Base-by-base conservation (phyloP, 2,113 vertebrate genomes). In the Microtus pennsylvanicus region DNA sequence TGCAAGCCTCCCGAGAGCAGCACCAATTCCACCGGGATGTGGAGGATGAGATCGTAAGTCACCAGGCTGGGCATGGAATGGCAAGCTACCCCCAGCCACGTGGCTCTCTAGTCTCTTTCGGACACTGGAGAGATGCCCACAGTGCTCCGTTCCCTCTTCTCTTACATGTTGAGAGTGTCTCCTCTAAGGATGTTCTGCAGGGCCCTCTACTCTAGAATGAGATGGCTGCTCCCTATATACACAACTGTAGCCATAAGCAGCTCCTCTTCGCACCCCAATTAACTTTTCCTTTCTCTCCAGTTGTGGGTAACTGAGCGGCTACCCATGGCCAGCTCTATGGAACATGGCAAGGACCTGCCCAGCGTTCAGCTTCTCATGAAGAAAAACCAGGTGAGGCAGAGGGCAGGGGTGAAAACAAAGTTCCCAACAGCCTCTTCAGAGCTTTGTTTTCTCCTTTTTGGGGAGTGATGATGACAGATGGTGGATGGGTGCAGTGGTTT, bases 11-110 rank as follows among this genome's bases (percentile, higher is more conserved):
- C 24, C 99, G 99, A 52, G 99, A 99, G 97, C 99, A 99, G 88
- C 99, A 99, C 96, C 99, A 99, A 95, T 99, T 99, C 98, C 99
- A 99, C 98, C 98, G 99, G 50, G 99, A 99, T 70, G 98, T 99
- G 96, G 99, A 99, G 94, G 99, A 99, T 65, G 99, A 99, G 98
- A 99, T 99, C 0, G 99, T 99, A 97, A 99, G 99, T 98, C 28
- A 0, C 75, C 0, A 3, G 69, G 30, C 28, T 19, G 2, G 69
- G 38, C 67, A 3, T 0, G 8, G 28, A 77, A 21, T 4, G 24
- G 35, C 74, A 24, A 52, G 45, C 0, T 4, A 45, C 7, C 35
- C 45, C 69, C 38, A 7, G 81, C 50, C 52, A 7, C 2, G 0
- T 65, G 38, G n/a, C 45, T 72, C n/a, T 58, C 80, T 19, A 72